Base-by-base conservation (phyloP, 2,113 vertebrate genomes). In the Eulacestoma nigropectus region DNA sequence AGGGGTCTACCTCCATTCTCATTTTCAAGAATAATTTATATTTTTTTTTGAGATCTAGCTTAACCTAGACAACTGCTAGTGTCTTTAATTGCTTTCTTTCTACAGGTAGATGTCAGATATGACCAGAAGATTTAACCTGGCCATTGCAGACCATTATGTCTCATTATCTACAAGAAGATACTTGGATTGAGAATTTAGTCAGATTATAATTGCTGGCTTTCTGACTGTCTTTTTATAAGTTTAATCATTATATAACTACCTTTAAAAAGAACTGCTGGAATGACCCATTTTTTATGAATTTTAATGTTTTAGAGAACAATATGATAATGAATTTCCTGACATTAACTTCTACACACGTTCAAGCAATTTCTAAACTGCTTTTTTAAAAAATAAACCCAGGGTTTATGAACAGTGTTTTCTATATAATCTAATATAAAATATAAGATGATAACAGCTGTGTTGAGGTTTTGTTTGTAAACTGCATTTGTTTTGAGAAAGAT, bases 1-100 rank as follows among this genome's bases (percentile, higher is more conserved):
- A 3, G 1, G 57, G 4, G 4, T 21, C 1, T 52, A 7, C 17
- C 18, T 83, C 11, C 68, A 8, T 47, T 77, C 5, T 57, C 0
- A 7, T 65, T 77, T 89, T 89, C 26, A 81, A 73, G 2, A 89
- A 60, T 30, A 69, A 42, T 5, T 26, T 82, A 3, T 6, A 9
- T 60, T 11, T 30, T 69, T 29, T n/a, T 13, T 29, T 11, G 22
- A 42, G 30, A 50, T 46, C 23, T 55, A 57, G 10, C 11, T 47
- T 69, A 67, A 42, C 14, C 7, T 73, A 35, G 6, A 1, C 21
- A 81, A 6, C 17, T 77, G 9, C 6, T 78, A 7, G 4, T 62
- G 17, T n/a, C 44, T 64, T 13, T 81, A 47, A 52, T 52, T 53
- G 4, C 11, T 70, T 89, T 80, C 29, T 9, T 73, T 35, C 19